Evolutionary conservation across 2,888 invertebrate genomes (phyloP).

Genomic region (Melolontha melolontha): DNA sequence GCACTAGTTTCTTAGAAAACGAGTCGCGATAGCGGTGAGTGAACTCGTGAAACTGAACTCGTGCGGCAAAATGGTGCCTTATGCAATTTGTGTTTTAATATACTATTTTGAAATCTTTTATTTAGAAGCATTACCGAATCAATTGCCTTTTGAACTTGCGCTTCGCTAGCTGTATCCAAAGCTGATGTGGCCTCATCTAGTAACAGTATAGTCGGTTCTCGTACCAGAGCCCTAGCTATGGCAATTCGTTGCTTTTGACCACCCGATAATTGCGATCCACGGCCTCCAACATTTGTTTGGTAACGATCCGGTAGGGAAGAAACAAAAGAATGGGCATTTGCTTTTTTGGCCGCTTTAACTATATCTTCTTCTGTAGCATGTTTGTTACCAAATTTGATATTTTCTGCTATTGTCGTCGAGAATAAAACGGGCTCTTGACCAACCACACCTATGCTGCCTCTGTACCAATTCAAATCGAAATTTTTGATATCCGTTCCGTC

Average conservation of each 20-base stretch:
- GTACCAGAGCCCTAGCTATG: slow-evolving; percentile 87
- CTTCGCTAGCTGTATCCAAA: slow-evolving; percentile 87
- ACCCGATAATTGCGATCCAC: slow-evolving; percentile 86
- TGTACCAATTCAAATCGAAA: slow-evolving; percentile 83
- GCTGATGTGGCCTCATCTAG: slow-evolving; percentile 93
- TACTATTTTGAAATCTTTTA: no score
- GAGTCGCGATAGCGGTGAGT: no score
- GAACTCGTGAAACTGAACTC: no score
- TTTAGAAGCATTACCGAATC: slow-evolving; percentile 78
- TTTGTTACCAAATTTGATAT: slow-evolving; percentile 82
- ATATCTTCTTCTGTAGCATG: slow-evolving; percentile 76
- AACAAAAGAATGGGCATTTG: slow-evolving; percentile 85
- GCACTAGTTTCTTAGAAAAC: no score
- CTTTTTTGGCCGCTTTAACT: slow-evolving; percentile 76
- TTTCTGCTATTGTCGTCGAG: slow-evolving; percentile 85
- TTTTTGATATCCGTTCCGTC: slow-evolving; percentile 78
- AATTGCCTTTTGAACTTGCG: slow-evolving; percentile 84
- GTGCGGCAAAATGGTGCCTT: no score
- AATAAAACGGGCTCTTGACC: slow-evolving; percentile 93
- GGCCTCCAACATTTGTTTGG: slow-evolving; percentile 86
- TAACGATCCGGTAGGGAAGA: slow-evolving; percentile 82
- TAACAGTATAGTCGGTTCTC: slow-evolving; percentile 82
- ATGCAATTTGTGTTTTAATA: no score
- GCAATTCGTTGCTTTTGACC: slow-evolving; percentile 93
- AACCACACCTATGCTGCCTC: slow-evolving; percentile 86